A percentile compares a stretch with the other conserved stretches of the same genome.
Conservation (phyloP, 2,113 vertebrate genomes). For the Ctenomys sociabilis region DNA sequence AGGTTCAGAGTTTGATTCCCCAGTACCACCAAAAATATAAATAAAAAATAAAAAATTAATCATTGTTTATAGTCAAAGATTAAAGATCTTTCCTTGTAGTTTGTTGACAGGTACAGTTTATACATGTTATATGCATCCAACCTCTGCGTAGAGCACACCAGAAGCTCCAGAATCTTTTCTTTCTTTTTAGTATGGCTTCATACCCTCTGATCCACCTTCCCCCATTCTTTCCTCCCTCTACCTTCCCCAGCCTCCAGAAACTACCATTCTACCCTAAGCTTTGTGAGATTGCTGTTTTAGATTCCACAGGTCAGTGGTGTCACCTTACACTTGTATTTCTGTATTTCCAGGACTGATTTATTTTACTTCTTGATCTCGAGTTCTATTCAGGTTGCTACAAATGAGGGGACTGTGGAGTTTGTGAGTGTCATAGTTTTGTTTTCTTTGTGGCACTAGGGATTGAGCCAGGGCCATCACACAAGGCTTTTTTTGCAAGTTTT, state of each 20-base stretch:
- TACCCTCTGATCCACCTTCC: background rate
- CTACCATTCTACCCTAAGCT: background rate
- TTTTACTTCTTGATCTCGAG: background rate
- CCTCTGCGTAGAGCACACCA: background rate
- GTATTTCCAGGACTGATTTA: background rate
- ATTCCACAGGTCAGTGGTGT: background rate
- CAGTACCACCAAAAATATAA: too few species aligned
- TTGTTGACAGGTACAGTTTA: background rate
- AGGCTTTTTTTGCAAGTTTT: background rate
- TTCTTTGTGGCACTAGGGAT: background rate
- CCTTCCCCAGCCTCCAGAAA: background rate
- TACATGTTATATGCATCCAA: background rate
- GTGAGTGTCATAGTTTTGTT: background rate
- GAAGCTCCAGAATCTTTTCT: background rate
- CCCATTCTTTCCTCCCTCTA: background rate
- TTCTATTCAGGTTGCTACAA: background rate
- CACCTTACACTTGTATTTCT: background rate
- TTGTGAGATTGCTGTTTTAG: background rate
- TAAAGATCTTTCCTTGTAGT: background rate
- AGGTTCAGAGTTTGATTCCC: too few species aligned
- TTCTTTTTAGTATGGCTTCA: background rate
- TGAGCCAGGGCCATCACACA: background rate
- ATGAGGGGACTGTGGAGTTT: background rate
- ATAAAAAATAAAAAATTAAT: too few species aligned
- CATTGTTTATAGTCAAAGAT: background rate